phyloP scores from a whole-genome alignment of 1,140 invertebrate genomes.

The Oncopodura yosiiana region DNA sequence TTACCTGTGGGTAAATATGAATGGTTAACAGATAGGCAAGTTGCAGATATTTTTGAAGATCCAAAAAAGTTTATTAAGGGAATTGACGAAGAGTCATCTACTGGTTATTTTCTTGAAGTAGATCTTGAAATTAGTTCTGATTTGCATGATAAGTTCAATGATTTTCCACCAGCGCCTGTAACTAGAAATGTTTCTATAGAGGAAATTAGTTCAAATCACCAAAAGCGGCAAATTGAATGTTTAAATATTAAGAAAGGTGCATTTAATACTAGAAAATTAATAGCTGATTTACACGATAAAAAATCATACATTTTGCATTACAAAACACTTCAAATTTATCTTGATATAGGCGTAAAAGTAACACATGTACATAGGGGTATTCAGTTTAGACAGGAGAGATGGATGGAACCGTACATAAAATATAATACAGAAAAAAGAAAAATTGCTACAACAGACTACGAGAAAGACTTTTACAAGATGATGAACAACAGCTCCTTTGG shows the following conservation, averaged over 20 bases:
- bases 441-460: conserved; percentile 40
- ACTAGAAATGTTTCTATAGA: conserved; percentile 17
- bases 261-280: conserved; percentile 3
- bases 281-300: conserved; percentile 6
- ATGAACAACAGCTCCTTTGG: conserved; percentile 43
- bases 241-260: not conserved
- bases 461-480: conserved; percentile 44
- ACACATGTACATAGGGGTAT: conserved; percentile 13
- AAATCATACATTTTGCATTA: conserved; percentile 22
- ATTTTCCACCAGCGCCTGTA: conserved; percentile 45
- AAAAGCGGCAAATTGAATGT: not conserved
- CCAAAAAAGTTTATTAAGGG: too few species aligned
- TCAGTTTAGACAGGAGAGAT: conserved; percentile 8
- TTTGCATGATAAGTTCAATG: conserved; percentile 45
- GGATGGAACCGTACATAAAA: conserved; percentile 15
- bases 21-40: too few species aligned
- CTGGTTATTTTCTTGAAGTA: conserved; percentile 48
- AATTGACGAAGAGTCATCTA: conserved; percentile 39
- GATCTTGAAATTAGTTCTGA: conserved; percentile 38
- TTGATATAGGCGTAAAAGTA: conserved; percentile 10
- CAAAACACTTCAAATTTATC: conserved; percentile 2
- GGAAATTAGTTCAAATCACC: conserved; percentile 11
- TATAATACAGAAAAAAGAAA: conserved; percentile 33
- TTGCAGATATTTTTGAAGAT: not conserved
- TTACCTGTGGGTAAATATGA: too few species aligned